These are phyloP conservation scores for Motacilla tschutschensis DNA, from an alignment of 2,113 vertebrate species.

Conservation along the genomic window DNA sequence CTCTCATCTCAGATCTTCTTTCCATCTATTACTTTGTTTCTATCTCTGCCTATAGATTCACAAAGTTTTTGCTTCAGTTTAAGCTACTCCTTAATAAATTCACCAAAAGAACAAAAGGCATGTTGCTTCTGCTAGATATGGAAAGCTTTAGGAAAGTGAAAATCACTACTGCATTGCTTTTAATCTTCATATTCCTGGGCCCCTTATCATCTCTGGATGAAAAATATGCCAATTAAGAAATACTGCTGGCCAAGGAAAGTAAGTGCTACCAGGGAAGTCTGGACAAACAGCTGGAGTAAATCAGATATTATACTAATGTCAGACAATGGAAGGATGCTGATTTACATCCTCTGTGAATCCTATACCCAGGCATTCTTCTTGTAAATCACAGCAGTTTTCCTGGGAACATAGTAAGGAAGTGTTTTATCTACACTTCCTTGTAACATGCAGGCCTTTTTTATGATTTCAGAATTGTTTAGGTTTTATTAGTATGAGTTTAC, in stretches of 20 bases:
- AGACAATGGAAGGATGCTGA: conserved; percentile 20
- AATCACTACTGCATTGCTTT: not conserved
- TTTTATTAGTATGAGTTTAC: conserved; percentile 41
- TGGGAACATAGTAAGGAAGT: not conserved
- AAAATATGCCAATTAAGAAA: conserved; percentile 1
- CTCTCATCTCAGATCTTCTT: conserved; percentile 14
- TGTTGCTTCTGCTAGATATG: not conserved
- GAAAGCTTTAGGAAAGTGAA: not conserved
- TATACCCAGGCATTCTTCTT: not conserved
- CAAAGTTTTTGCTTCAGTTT: not conserved
- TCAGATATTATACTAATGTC: conserved; percentile 14
- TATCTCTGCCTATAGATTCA: not conserved
- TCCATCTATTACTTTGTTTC: not conserved
- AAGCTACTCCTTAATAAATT: not conserved
- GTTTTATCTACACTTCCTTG: conserved; percentile 13
- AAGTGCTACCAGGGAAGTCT: not conserved
- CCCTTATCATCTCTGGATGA: not conserved
- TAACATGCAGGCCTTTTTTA: not conserved
- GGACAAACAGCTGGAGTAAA: conserved; percentile 15
- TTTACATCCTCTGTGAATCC: conserved; percentile 22
- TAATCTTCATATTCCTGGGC: not conserved
- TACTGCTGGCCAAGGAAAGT: not conserved
- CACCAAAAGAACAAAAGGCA: not conserved
- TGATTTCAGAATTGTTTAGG: conserved; percentile 14
- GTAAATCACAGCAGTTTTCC: conserved; percentile 30